Evolutionary conservation across 2,888 invertebrate genomes (phyloP).

Genomic region (Calameuta pallipes): DNA sequence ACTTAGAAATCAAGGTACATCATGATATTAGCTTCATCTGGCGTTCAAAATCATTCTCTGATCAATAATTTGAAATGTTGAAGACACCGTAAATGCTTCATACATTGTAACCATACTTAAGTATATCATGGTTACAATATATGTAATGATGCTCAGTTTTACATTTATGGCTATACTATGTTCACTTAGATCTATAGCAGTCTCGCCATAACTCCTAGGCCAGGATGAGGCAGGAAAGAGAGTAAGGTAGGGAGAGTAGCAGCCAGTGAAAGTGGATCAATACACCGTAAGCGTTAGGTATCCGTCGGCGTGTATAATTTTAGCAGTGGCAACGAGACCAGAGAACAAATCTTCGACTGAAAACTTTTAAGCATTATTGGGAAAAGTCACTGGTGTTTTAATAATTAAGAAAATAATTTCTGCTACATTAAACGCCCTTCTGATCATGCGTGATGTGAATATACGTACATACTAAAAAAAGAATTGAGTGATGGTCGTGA

Average conservation of each 20-base stretch:
- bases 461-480: neutral
- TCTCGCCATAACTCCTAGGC: neutral
- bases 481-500: neutral
- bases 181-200: neutral
- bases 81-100: neutral
- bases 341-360: neutral
- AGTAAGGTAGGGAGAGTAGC: constrained; percentile 4
- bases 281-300: constrained; percentile 36
- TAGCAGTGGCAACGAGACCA: neutral
- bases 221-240: constrained; percentile 29
- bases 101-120: neutral
- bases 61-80: neutral
- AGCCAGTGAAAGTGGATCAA: constrained; percentile 61
- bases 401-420: neutral
- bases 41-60: neutral
- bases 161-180: neutral
- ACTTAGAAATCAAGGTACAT: too few species aligned
- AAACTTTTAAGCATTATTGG: neutral
- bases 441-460: neutral
- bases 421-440: neutral
- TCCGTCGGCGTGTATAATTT: neutral
- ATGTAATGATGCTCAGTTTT: neutral
- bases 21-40: neutral
- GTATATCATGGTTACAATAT: neutral
- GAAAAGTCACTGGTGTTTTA: neutral